Conservation (phyloP, 2,888 invertebrate species). For the Parasteatoda lunata region DNA sequence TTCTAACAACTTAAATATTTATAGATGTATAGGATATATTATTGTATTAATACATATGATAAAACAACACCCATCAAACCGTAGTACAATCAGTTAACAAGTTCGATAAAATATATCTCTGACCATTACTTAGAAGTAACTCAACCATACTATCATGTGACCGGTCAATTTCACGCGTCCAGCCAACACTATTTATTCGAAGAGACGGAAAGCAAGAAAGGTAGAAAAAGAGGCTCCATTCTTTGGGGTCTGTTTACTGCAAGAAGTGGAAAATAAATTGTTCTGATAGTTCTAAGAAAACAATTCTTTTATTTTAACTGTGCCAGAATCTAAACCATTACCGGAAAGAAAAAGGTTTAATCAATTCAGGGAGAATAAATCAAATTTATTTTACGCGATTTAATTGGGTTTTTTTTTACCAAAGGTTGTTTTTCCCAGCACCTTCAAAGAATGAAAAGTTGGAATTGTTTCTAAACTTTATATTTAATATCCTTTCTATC, state of each 20-base stretch:
- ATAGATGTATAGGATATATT: too few species aligned
- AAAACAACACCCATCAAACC: neutral
- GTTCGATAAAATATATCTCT: conserved; percentile 33
- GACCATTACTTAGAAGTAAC: conserved; percentile 4
- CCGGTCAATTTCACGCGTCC: conserved; percentile 54
- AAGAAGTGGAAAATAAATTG: neutral
- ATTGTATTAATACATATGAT: too few species aligned
- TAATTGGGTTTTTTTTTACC: too few species aligned
- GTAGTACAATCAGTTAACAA: conserved; percentile 31
- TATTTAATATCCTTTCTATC: too few species aligned
- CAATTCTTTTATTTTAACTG: neutral
- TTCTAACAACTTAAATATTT: too few species aligned
- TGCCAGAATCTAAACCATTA: neutral
- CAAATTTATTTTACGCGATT: too few species aligned
- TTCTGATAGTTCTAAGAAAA: neutral
- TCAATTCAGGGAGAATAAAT: neutral
- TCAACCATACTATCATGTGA: conserved; percentile 31
- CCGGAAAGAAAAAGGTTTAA: neutral
- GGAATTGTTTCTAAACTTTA: too few species aligned
- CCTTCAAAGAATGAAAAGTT: too few species aligned
- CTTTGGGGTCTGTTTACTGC: neutral
- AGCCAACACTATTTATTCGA: conserved; percentile 42
- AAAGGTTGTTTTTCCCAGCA: too few species aligned
- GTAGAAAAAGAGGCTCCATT: neutral
- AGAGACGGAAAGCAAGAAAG: conserved; percentile 10